Conservation (phyloP, 2,888 invertebrate species). For the Drosophila cognata region DNA sequence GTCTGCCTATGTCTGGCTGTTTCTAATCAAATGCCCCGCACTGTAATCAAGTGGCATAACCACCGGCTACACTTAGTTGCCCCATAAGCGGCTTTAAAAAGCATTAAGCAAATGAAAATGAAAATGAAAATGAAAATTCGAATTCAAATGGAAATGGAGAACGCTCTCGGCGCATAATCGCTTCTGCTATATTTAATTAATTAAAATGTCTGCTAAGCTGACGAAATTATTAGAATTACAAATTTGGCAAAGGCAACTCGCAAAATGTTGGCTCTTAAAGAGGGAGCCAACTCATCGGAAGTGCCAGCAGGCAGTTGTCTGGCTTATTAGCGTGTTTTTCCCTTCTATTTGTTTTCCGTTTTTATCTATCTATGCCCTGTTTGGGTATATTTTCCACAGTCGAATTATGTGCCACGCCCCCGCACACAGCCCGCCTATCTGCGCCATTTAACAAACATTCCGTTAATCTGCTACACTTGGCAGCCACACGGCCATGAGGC, state of each 20-base stretch:
- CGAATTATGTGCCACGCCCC: constrained; percentile 60
- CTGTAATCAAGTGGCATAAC: constrained; percentile 26
- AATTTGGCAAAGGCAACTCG: constrained; percentile 6
- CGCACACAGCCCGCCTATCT: constrained; percentile 16
- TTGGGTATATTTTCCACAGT: constrained; percentile 19
- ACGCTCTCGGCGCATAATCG: constrained; percentile 31
- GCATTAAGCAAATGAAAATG: constrained; percentile 74
- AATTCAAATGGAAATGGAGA: constrained; percentile 46
- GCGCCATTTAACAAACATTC: constrained; percentile 78
- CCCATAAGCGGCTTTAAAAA: constrained; percentile 69
- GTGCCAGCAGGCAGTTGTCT: constrained; percentile 2
- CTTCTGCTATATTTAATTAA: constrained; percentile 60
- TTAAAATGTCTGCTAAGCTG: constrained; percentile 60
- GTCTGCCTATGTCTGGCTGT: background rate
- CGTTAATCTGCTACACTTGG: constrained; percentile 78
- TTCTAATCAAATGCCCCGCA: constrained; percentile 36
- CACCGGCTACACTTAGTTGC: constrained; percentile 30
- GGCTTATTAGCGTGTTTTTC: constrained; percentile 67
- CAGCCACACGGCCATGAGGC: constrained; percentile 65
- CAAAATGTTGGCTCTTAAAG: background rate
- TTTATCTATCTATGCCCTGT: constrained; percentile 52
- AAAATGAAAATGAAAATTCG: constrained; percentile 57
- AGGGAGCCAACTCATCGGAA: constrained; percentile 13
- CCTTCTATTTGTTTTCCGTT: constrained; percentile 10
- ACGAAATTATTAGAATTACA: constrained; percentile 20